A percentile compares a stretch with the other conserved stretches of the same genome.
Conservation (phyloP, 2,797 vertebrate species). For the Myioborus miniatus region DNA sequence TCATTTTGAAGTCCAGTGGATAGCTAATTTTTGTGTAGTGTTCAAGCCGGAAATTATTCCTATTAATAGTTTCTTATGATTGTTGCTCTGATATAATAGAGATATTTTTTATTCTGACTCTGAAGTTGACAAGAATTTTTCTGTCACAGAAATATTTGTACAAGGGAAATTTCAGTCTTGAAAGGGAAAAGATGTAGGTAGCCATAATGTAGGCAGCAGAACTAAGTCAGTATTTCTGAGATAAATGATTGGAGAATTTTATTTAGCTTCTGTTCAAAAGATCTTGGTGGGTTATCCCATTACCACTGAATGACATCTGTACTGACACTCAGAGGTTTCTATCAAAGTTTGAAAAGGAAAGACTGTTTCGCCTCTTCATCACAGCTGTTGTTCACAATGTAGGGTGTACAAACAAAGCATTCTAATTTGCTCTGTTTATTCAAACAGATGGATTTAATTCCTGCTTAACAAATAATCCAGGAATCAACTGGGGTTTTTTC, state of each 20-base stretch:
- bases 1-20: background rate
- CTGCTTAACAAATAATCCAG: background rate
- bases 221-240: constrained; percentile 26
- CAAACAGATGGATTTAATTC: background rate
- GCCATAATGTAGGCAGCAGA: background rate
- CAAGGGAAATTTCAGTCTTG: background rate
- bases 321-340: background rate
- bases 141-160: background rate
- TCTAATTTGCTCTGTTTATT: background rate
- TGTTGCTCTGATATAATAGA: background rate
- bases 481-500: background rate
- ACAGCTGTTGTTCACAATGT: background rate
- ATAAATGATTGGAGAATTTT: background rate
- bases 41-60: background rate
- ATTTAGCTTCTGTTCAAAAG: constrained; percentile 10
- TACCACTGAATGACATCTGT: background rate
- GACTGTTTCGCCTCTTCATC: background rate
- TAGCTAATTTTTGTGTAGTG: background rate
- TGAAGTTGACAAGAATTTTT: background rate
- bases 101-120: background rate
- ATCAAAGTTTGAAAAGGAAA: background rate
- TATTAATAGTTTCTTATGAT: background rate
- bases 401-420: background rate
- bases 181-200: background rate
- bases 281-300: background rate